Percentiles rank a stretch among this genome's conserved stretches.
phyloP scores from a whole-genome alignment of 2,888 invertebrate species.

The Zhuqinia jingwanae region DNA sequence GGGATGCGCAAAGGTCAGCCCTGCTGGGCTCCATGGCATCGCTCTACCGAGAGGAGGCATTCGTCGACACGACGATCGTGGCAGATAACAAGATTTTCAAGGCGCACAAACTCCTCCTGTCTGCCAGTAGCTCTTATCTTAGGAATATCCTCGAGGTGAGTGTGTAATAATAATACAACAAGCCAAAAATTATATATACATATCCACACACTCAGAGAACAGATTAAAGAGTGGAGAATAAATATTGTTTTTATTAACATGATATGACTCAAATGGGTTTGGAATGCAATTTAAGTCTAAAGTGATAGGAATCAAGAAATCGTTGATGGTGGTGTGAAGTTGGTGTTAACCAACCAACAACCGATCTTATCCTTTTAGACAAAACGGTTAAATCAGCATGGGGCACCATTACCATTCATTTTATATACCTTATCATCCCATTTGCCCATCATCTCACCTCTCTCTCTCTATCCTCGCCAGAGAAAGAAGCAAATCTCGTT shows the following conservation, averaged over 20 bases:
- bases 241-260: constrained; percentile 59
- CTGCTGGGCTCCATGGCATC: constrained; percentile 78
- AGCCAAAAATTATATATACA: not conserved
- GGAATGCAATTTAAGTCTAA: constrained; percentile 49
- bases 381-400: constrained; percentile 25
- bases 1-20: constrained; percentile 79
- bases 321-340: not conserved
- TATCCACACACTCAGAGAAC: not conserved
- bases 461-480: not conserved
- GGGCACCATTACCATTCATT: constrained; percentile 22
- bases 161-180: not conserved
- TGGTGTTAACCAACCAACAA: not conserved
- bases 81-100: constrained; percentile 79
- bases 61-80: constrained; percentile 78
- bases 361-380: constrained; percentile 16
- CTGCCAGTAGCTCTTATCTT: constrained; percentile 78
- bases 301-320: constrained; percentile 28
- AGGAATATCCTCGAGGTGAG: constrained; percentile 78
- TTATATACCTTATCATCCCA: constrained; percentile 33
- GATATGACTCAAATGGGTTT: constrained; percentile 59
- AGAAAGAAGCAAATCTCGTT: not conserved
- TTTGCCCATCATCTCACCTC: not conserved
- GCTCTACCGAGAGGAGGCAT: constrained; percentile 75
- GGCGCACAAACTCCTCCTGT: constrained; percentile 78
- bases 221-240: constrained; percentile 36